These are phyloP conservation scores for Sebastes alutus DNA, from an alignment of 2,797 vertebrate genomes.

Conservation along the genomic window DNA sequence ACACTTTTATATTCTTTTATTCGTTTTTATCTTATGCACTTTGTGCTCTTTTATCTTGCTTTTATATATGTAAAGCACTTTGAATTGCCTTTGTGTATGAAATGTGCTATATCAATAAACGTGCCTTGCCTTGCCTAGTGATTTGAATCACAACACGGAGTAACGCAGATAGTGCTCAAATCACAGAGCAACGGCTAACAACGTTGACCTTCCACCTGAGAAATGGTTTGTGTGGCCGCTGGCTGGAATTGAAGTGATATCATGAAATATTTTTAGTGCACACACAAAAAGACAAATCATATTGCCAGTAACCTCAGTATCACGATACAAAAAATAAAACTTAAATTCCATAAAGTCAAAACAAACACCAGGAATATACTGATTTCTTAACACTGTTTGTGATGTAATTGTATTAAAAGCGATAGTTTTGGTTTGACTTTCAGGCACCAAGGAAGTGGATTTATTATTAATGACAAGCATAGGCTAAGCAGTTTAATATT, in stretches of 20 bases:
- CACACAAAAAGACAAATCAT: neutral
- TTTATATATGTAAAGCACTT: no score
- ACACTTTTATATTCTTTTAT: no score
- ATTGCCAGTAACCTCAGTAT: neutral
- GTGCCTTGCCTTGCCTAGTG: neutral
- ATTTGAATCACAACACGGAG: neutral
- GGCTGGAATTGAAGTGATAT: neutral
- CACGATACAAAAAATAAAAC: neutral
- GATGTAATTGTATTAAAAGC: neutral
- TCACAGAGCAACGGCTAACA: neutral
- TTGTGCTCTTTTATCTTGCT: no score
- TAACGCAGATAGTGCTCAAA: neutral
- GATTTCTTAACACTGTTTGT: neutral
- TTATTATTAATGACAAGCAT: slow-evolving; percentile 24
- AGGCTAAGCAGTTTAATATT: slow-evolving; percentile 25
- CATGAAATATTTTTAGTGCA: neutral
- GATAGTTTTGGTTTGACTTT: slow-evolving; percentile 2
- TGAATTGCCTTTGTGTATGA: no score
- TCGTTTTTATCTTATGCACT: no score
- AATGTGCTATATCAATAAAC: no score
- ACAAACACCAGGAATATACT: neutral
- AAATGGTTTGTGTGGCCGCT: neutral
- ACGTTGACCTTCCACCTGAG: neutral
- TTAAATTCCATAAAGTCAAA: neutral
- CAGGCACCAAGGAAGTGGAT: neutral